Evolutionary conservation across 2,888 invertebrate species (phyloP).

Genomic region (Mystacides longicornis): DNA sequence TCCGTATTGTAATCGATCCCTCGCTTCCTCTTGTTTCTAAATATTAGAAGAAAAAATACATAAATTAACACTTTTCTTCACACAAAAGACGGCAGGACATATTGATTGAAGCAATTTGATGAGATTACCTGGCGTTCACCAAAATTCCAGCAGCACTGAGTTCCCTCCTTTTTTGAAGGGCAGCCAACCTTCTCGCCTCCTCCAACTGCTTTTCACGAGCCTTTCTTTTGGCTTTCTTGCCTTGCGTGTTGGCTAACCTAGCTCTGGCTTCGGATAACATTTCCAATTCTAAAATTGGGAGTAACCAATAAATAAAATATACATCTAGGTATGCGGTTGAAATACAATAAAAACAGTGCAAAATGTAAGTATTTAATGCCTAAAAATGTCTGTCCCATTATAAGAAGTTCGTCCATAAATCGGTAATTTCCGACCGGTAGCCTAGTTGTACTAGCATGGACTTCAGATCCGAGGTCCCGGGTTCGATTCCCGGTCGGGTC

Average conservation of each 20-base stretch:
- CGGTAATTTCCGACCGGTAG: no score
- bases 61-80: neutral
- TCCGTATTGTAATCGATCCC: conserved; percentile 97
- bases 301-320: neutral
- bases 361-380: no score
- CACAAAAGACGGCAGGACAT: neutral
- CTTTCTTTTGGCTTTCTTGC: conserved; percentile 87
- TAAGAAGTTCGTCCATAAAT: no score
- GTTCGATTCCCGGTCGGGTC: no score
- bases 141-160: conserved; percentile 92
- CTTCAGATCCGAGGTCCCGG: no score
- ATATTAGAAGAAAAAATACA: conserved; percentile 9
- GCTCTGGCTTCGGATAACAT: conserved; percentile 99
- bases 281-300: conserved; percentile 68
- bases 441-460: no score
- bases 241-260: conserved; percentile 96
- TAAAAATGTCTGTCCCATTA: no score
- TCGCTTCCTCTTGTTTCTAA: conserved; percentile 65
- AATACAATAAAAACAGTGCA: no score
- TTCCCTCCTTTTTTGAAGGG: conserved; percentile 95
- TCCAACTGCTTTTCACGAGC: conserved; percentile 98
- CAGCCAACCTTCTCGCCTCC: conserved; percentile 92
- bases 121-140: conserved; percentile 42
- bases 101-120: neutral
- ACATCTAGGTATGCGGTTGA: neutral